phyloP scores from a whole-genome alignment of 1,140 invertebrate species.

The Acromyrmex heyeri region DNA sequence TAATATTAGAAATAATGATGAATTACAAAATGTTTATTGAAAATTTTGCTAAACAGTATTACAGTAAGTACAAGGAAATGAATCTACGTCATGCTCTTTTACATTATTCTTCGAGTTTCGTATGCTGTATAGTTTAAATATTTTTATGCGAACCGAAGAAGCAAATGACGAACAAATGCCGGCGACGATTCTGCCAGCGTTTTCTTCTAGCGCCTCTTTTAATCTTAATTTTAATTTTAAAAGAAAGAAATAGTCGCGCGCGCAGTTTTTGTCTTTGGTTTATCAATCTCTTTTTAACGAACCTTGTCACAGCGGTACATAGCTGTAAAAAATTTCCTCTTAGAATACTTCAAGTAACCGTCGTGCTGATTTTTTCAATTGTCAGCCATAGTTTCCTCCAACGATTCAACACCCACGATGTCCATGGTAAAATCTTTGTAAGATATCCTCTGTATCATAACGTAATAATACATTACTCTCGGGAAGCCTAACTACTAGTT shows the following conservation, averaged over 20 bases:
- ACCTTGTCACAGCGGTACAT: slow-evolving; percentile 51
- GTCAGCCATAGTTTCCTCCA: slow-evolving; percentile 74
- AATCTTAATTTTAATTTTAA: slow-evolving; percentile 32
- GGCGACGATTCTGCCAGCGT: not conserved
- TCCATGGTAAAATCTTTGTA: slow-evolving; percentile 82
- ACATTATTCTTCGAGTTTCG: slow-evolving; percentile 9
- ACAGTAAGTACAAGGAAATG: slow-evolving; percentile 16
- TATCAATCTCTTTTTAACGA: slow-evolving; percentile 57
- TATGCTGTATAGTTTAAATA: not conserved
- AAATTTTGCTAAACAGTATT: slow-evolving; percentile 38
- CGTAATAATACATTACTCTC: slow-evolving; percentile 82
- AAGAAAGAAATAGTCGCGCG: not conserved
- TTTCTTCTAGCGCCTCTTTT: not conserved
- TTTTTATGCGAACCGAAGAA: slow-evolving; percentile 5
- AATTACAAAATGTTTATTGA: not conserved
- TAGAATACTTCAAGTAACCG: slow-evolving; percentile 43
- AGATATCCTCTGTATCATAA: slow-evolving; percentile 84
- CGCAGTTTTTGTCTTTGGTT: slow-evolving; percentile 8
- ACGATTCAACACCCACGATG: slow-evolving; percentile 78
- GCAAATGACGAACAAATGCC: not conserved
- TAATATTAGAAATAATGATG: not conserved
- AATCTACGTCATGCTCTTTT: not conserved
- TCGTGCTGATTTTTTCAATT: slow-evolving; percentile 62
- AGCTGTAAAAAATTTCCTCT: slow-evolving; percentile 33
- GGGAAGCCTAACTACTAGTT: slow-evolving; percentile 74